phyloP scores from a whole-genome alignment of 2,113 vertebrate species.

The Centropristis striata region DNA sequence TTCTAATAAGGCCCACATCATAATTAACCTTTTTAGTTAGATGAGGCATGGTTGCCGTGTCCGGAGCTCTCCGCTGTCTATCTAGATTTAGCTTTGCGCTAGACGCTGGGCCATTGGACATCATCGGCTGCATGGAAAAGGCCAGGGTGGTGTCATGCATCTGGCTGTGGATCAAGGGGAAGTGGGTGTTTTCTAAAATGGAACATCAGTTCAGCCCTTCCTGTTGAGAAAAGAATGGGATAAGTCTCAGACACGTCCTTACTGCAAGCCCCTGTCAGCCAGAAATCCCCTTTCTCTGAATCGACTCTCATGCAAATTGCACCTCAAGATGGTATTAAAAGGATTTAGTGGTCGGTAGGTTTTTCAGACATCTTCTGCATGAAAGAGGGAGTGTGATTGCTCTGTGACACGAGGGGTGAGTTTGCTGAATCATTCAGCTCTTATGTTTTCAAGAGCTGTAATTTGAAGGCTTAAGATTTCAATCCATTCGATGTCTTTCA shows the following conservation, averaged over 20 bases:
- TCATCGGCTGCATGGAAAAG: slow-evolving; percentile 62
- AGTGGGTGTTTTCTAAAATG: slow-evolving; percentile 81
- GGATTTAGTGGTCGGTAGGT: slow-evolving; percentile 38
- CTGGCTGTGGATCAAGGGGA: slow-evolving; percentile 71
- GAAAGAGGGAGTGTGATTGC: slow-evolving; percentile 42
- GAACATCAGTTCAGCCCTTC: slow-evolving; percentile 80
- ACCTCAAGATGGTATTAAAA: slow-evolving; percentile 50
- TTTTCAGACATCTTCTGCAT: slow-evolving; percentile 45
- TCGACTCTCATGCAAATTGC: slow-evolving; percentile 36
- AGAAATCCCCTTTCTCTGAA: slow-evolving; percentile 34
- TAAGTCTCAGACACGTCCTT: slow-evolving; percentile 33
- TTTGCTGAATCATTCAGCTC: slow-evolving; percentile 70
- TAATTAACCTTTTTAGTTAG: slow-evolving; percentile 60
- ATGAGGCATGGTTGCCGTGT: slow-evolving; percentile 41
- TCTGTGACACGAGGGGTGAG: slow-evolving; percentile 34
- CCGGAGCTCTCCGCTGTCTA: slow-evolving; percentile 31
- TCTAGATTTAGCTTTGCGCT: slow-evolving; percentile 49
- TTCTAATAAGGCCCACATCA: slow-evolving; percentile 52
- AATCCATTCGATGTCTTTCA: slow-evolving; percentile 13
- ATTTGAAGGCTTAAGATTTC: slow-evolving; percentile 33
- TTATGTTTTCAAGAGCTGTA: slow-evolving; percentile 45
- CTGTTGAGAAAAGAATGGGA: slow-evolving; percentile 71
- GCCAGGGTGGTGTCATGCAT: slow-evolving; percentile 66
- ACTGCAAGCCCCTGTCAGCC: slow-evolving; percentile 18
- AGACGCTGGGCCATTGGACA: slow-evolving; percentile 26